Evolutionary conservation across 2,113 vertebrate genomes (phyloP), one percentile per base, ranked within the genome.

Genomic region (Oncorhynchus clarkii): DNA sequence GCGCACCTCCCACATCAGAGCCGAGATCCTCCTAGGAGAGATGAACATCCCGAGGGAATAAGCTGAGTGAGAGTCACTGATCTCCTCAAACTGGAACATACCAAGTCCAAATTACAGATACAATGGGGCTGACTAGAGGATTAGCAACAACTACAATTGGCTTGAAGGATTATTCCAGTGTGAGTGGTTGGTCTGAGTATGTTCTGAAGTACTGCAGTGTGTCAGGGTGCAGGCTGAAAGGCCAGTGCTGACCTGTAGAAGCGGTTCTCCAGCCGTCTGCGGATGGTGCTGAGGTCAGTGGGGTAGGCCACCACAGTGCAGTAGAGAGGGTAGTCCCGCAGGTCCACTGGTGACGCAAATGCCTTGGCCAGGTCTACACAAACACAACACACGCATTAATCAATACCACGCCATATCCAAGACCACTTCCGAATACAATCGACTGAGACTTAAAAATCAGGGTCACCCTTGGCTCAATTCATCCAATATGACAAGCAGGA

Each of bases 1-100:
- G 72, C 98, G 95, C 59, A 99, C 98, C 87, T 99, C 98, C 98
- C 98, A 99, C 96, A 99, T 99, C 77, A 99, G 91, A 0, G 97
- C 97, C 75, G 98, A 99, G 91, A 99, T 99, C 82, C 97, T 95
- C 93, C 98, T 99, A 65, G 16, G 39, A 54, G 24, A 22, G 3
- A 64, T 2, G 49, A 70, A 24, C 51, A 18, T 18, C 51, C 51
- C 3, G 14, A 49, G 20, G 67, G 3, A 26, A 22, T 27, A 0
- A 12, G 1, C 0, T 6, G 4, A 5, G 39, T 18, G 12, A 67
- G 12, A 67, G 12, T 29, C 27, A 26, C 3, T 18, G 13, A 54
- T 54, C 5, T 54, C 51, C 51, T 18, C 16, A 18, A 54, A 54
- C 39, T 45, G 39, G 39, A 9, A 45, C 39, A 45, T 45, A 12